Conservation (phyloP, 2,888 invertebrate genomes). For the Rhimphoctona megacephalus region DNA sequence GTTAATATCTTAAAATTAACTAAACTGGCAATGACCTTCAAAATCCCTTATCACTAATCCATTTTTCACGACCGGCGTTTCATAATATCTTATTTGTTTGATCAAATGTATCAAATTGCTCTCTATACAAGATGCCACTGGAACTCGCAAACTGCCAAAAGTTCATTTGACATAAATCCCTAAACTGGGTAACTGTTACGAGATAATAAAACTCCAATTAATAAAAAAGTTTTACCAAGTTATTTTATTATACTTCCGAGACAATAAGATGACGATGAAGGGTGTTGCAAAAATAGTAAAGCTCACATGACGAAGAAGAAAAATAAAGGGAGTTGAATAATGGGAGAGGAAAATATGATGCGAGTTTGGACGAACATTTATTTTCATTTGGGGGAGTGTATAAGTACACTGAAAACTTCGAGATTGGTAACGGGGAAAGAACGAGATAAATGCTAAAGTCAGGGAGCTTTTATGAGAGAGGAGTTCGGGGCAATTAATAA, state of each 20-base stretch:
- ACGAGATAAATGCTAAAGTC: neutral
- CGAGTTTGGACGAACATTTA: constrained; percentile 1
- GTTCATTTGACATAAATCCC: neutral
- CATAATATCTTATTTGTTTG: neutral
- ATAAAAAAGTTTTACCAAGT: neutral
- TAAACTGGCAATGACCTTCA: neutral
- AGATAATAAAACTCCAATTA: neutral
- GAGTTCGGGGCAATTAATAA: constrained; percentile 47
- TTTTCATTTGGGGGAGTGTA: neutral
- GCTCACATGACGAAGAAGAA: neutral
- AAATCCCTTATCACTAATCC: neutral
- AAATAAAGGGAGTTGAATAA: neutral
- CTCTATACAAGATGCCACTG: neutral
- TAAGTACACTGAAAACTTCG: neutral
- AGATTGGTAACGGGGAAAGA: neutral
- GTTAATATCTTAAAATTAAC: neutral
- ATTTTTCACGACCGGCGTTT: neutral
- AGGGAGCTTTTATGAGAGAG: constrained; percentile 16
- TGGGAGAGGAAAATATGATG: neutral
- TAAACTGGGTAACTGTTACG: neutral
- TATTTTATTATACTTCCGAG: neutral
- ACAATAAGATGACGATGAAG: neutral
- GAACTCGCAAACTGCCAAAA: neutral
- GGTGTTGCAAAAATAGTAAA: neutral
- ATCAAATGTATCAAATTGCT: neutral